These are phyloP conservation scores for Lordiphosa fenestrarum DNA, from an alignment of 2,888 invertebrate species.

Conservation along the genomic window DNA sequence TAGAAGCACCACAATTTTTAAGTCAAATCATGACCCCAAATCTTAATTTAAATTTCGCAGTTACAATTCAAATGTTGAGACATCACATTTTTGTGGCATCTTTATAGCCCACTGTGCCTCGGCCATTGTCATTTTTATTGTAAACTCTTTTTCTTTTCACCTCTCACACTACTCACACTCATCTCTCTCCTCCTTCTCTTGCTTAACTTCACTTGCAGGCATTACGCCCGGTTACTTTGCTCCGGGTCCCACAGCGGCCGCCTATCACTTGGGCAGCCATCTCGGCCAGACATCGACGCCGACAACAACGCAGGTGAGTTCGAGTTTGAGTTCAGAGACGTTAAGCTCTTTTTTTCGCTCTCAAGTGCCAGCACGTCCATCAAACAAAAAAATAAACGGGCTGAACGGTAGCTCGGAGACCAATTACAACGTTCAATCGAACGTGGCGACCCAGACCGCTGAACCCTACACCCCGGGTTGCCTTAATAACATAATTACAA, in stretches of 20 bases:
- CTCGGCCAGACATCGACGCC: slow-evolving; percentile 79
- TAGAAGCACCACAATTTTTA: too few relatives aligned
- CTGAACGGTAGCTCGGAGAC: slow-evolving; percentile 61
- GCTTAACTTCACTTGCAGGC: slow-evolving; percentile 71
- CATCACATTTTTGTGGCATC: too few relatives aligned
- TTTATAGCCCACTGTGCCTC: neutral
- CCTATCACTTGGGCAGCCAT: slow-evolving; percentile 81
- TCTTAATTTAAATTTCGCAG: too few relatives aligned
- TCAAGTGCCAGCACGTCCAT: slow-evolving; percentile 55
- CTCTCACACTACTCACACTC: neutral
- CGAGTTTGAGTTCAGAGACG: neutral
- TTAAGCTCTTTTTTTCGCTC: slow-evolving; percentile 1
- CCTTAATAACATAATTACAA: slow-evolving; percentile 76
- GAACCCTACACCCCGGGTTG: slow-evolving; percentile 28
- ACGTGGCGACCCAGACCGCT: slow-evolving; percentile 10
- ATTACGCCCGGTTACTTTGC: slow-evolving; percentile 81
- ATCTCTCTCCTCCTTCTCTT: slow-evolving; percentile 1
- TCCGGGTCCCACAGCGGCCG: slow-evolving; percentile 80
- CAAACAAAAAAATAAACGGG: slow-evolving; percentile 25
- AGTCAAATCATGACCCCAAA: too few relatives aligned
- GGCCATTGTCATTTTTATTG: slow-evolving; percentile 6
- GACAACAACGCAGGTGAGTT: slow-evolving; percentile 79
- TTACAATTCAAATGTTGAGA: too few relatives aligned
- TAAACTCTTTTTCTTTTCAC: slow-evolving; percentile 10
- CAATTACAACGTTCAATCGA: slow-evolving; percentile 53